A percentile compares a stretch with the other conserved stretches of the same genome.
Conservation (phyloP, 37 sponge, comb jelly and placozoan species). For the Bolinopsis microptera region DNA sequence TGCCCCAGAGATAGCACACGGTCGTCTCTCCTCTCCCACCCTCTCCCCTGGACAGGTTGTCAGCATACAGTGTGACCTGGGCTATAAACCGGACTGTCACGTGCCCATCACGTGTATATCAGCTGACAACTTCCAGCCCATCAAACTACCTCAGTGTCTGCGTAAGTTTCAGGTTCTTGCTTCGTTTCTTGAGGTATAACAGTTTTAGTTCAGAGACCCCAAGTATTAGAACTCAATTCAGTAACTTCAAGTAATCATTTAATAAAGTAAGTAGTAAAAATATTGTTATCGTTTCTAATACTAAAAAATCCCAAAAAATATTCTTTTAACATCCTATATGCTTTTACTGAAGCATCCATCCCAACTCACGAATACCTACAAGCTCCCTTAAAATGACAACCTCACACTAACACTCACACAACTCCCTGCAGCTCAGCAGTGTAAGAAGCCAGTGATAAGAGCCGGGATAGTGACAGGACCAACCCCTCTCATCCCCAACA, state of each 20-base stretch:
- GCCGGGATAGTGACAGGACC: background rate
- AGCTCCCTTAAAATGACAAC: no score
- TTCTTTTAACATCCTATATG: no score
- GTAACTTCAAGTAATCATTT: no score
- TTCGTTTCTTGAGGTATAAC: background rate
- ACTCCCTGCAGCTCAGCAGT: background rate
- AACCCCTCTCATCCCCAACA: background rate
- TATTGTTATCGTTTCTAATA: no score
- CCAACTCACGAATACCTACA: no score
- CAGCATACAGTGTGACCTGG: background rate
- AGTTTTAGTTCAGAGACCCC: background rate
- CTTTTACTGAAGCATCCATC: no score
- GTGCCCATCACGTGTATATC: background rate
- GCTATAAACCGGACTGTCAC: background rate
- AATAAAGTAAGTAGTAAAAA: no score
- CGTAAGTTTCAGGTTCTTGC: background rate
- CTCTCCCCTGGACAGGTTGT: background rate
- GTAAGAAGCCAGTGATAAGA: background rate
- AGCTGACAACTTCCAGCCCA: background rate
- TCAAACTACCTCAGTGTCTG: background rate
- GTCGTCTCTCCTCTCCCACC: background rate
- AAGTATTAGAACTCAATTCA: no score
- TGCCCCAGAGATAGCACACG: background rate
- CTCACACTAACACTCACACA: no score
- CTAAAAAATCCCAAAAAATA: no score